phyloP scores from a whole-genome alignment of 2,888 invertebrate species.

The Plagiodera versicolora region DNA sequence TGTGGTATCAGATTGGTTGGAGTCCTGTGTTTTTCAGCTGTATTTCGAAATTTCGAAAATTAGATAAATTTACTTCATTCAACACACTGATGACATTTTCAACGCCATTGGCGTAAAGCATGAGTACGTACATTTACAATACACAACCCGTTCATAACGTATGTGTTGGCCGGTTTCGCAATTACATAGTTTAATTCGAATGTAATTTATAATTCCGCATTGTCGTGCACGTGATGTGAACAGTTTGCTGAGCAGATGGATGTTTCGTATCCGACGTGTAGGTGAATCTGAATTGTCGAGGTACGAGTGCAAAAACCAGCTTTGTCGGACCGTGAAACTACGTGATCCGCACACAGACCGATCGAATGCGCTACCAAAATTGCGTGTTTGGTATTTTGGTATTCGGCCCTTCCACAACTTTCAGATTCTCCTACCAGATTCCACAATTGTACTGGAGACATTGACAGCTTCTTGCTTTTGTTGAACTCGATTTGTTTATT shows the following conservation, averaged over 20 bases:
- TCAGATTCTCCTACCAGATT: no score
- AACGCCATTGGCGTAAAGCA: neutral
- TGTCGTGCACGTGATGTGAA: slow-evolving; percentile 56
- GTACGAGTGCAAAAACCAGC: slow-evolving; percentile 37
- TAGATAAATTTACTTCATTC: no score
- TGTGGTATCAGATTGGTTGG: no score
- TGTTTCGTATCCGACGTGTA: slow-evolving; percentile 45
- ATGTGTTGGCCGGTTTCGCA: slow-evolving; percentile 55
- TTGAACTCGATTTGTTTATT: no score
- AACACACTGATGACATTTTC: slow-evolving; percentile 15
- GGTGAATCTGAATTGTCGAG: slow-evolving; percentile 42
- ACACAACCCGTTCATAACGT: slow-evolving; percentile 46
- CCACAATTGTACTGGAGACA: no score
- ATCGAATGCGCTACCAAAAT: slow-evolving; percentile 14
- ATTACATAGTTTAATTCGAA: slow-evolving; percentile 59
- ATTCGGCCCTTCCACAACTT: no score
- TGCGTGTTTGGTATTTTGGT: slow-evolving; percentile 4
- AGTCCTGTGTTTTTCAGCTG: no score
- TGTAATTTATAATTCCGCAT: slow-evolving; percentile 57
- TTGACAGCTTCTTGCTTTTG: no score
- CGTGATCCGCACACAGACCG: slow-evolving; percentile 26
- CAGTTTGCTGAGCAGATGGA: slow-evolving; percentile 53
- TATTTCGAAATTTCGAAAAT: no score
- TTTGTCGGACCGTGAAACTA: slow-evolving; percentile 39
- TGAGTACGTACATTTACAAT: slow-evolving; percentile 26